These are phyloP conservation scores for Lagorchestes hirsutus DNA, from an alignment of 2,797 vertebrate genomes.

Conservation along the genomic window DNA sequence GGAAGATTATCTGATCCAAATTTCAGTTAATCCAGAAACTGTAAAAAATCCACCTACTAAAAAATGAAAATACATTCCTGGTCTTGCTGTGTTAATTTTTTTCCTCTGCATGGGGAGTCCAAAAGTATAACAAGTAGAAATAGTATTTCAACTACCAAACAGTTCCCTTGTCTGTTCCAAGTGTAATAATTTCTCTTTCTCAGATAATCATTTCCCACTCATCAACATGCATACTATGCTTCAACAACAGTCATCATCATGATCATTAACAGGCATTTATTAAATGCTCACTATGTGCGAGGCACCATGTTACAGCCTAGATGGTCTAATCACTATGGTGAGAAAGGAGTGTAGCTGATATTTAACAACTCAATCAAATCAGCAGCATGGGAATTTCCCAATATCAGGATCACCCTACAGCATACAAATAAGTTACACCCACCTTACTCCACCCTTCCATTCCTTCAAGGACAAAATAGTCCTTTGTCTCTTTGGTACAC, in stretches of 20 bases:
- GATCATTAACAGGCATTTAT: neutral
- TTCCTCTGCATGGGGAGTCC: constrained; percentile 30
- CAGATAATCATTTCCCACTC: constrained; percentile 87
- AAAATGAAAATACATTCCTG: neutral
- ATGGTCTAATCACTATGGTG: neutral
- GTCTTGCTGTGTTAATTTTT: neutral
- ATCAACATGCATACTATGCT: constrained; percentile 72
- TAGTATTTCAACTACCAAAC: constrained; percentile 86
- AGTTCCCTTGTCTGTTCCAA: constrained; percentile 81
- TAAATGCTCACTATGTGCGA: neutral
- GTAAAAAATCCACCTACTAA: neutral
- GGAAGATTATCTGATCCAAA: neutral
- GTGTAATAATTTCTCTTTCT: constrained; percentile 81
- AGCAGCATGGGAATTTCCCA: neutral
- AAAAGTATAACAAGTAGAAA: neutral
- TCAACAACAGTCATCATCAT: constrained; percentile 35
- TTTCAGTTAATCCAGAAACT: neutral
- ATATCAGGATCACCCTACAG: neutral
- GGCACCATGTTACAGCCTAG: neutral
- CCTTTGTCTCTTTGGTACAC: neutral
- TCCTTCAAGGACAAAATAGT: neutral
- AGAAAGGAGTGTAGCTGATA: neutral
- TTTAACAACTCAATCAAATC: neutral
- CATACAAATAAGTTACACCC: neutral
- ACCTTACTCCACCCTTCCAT: neutral